Evolutionary conservation across 2,113 vertebrate species (phyloP), one percentile per base, ranked within the genome.

Genomic region (Oxyruncus cristatus): DNA sequence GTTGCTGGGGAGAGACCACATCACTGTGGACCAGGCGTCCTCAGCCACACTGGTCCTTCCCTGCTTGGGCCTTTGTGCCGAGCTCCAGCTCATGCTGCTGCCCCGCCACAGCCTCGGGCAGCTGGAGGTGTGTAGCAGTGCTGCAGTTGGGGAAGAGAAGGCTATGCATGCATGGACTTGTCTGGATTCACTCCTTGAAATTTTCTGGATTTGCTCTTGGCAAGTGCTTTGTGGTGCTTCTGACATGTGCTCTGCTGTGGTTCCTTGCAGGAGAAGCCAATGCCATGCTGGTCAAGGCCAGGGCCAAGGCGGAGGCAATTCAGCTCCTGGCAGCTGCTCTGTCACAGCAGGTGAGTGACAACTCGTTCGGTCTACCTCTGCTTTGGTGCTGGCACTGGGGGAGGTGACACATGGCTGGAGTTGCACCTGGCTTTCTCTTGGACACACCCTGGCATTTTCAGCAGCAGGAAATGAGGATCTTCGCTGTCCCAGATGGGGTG

Each of bases 301-400:
- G 99, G 35, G 99, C 99, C 8, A 99, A 99, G 94, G 97, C 99
- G 2, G 98, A 99, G 94, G 99, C 99, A 12, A 99, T 99, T 85
- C 96, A 95, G 33, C 50, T 99, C 75, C 94, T 99, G 88, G 98
- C 99, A 32, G 98, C 98, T 1, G 99, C 99, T 81, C 97, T 99
- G 77, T 94, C 98, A 28, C 97, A 98, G 71, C 98, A 99, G 97
- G 99, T 99, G 96, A 92, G 96, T 17, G 4, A 15, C 5, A 5
- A 14, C 46, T 50, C 3, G 14, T 16, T 50, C 6, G 15, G 80
- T 30, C 26, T 56, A 55, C 28, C 30, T 5, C 20, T 6, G 28
- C 26, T n/a, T 63, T 70, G 55, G 9, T 8, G 4, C 28, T 50
- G 42, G 42, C 20, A 5, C 5, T 8, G 26, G 4, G 42, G 12